Evolutionary conservation across 2,797 vertebrate genomes (phyloP).

Genomic region (Masticophis lateralis): DNA sequence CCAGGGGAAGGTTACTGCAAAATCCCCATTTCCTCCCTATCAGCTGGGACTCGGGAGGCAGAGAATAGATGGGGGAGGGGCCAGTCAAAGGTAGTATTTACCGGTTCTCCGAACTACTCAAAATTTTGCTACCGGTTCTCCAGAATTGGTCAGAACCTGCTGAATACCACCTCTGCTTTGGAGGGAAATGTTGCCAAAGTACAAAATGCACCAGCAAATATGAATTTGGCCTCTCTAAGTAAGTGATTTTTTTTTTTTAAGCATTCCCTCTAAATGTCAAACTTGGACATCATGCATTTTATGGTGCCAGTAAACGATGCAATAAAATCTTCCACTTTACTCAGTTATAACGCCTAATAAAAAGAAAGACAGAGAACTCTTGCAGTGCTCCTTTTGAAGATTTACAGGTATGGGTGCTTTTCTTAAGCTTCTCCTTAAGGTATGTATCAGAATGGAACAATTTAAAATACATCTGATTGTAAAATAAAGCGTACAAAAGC

Average conservation of each 20-base stretch:
- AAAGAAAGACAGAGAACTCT: background rate
- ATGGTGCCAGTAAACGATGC: slow-evolving; percentile 39
- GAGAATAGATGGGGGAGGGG: too few species aligned
- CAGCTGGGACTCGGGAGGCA: too few species aligned
- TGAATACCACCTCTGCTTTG: background rate
- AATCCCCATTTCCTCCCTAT: too few species aligned
- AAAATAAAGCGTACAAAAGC: slow-evolving; percentile 27
- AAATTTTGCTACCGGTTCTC: too few species aligned
- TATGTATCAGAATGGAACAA: slow-evolving; percentile 24
- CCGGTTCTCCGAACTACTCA: too few species aligned
- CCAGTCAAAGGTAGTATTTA: too few species aligned
- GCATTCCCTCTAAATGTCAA: background rate
- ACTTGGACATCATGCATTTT: slow-evolving; percentile 24
- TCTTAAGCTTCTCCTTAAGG: background rate
- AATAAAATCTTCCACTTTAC: slow-evolving; percentile 50
- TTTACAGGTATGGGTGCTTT: background rate
- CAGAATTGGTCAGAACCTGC: too few species aligned
- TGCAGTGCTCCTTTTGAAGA: background rate
- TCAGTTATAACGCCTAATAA: slow-evolving; percentile 14
- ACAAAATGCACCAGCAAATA: background rate
- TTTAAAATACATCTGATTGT: slow-evolving; percentile 5
- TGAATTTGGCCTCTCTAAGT: background rate
- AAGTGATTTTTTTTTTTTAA: background rate
- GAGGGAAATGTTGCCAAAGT: background rate
- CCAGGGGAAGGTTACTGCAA: too few species aligned